Percentiles rank a stretch among this genome's conserved stretches.
Evolutionary conservation across 2,888 invertebrate species (phyloP).

Genomic region (Leptinotarsa juncta): DNA sequence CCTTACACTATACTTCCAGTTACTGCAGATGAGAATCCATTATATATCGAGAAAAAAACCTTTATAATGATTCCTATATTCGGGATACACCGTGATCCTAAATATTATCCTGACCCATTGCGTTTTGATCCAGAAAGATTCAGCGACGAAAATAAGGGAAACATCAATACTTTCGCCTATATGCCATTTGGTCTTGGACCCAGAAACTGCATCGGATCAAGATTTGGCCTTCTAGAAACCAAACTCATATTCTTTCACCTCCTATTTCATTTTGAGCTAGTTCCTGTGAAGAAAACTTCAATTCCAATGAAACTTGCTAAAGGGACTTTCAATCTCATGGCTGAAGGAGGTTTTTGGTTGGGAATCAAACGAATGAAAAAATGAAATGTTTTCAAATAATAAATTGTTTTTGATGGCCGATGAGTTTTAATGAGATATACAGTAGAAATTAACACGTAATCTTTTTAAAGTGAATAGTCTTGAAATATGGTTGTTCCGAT

Average conservation of each 20-base stretch:
- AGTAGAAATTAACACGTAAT: too few species aligned
- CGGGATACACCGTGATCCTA: constrained; percentile 61
- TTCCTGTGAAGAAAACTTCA: constrained; percentile 48
- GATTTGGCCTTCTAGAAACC: constrained; percentile 57
- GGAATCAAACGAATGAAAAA: constrained; percentile 25
- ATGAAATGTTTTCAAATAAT: neutral
- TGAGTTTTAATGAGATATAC: too few species aligned
- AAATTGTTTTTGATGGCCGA: too few species aligned
- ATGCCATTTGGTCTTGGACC: too few species aligned
- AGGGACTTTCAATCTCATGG: constrained; percentile 22
- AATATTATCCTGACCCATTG: constrained; percentile 65
- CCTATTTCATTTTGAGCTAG: constrained; percentile 55
- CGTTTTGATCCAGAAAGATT: constrained; percentile 65
- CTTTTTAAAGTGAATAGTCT: too few species aligned
- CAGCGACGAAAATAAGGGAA: too few species aligned
- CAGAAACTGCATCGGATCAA: constrained; percentile 36
- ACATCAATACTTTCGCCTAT: too few species aligned
- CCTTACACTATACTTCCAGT: constrained; percentile 60
- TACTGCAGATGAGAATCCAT: constrained; percentile 52
- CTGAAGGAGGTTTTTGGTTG: constrained; percentile 30
- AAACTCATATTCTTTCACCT: constrained; percentile 51
- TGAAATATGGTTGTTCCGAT: too few species aligned
- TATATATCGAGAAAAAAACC: constrained; percentile 38
- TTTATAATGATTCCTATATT: constrained; percentile 60
- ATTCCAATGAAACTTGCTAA: constrained; percentile 38